Conservation (phyloP, 2,888 invertebrate genomes). For the Alcis repandata region DNA sequence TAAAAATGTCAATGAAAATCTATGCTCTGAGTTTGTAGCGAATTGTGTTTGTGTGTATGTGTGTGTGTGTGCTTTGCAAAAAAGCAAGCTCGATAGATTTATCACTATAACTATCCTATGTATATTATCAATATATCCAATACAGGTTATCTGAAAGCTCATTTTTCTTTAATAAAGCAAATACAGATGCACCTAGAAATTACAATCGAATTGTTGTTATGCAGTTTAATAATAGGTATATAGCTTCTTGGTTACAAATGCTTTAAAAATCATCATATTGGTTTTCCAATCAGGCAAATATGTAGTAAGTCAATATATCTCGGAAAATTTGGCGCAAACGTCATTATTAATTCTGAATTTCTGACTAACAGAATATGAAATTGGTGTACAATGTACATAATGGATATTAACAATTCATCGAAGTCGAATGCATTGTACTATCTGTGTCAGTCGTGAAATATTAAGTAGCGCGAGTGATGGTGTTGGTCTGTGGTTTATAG, state of each 20-base stretch:
- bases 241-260: background rate
- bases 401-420: conserved; percentile 30
- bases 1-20: background rate
- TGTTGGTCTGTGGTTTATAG: background rate
- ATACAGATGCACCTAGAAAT: too few relatives aligned
- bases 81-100: background rate
- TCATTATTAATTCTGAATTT: conserved; percentile 16
- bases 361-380: conserved; percentile 16
- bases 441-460: conserved; percentile 12
- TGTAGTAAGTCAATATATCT: background rate
- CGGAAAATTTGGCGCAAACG: background rate
- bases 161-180: background rate
- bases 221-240: background rate
- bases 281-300: background rate
- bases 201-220: too few relatives aligned
- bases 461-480: conserved; percentile 16
- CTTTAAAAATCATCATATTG: background rate
- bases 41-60: too few relatives aligned
- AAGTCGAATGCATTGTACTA: conserved; percentile 20
- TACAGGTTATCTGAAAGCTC: background rate
- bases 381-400: conserved; percentile 16
- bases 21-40: background rate
- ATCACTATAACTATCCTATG: background rate
- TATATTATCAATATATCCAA: background rate
- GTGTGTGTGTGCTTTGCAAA: background rate